Base-by-base conservation (phyloP, 2,797 vertebrate species). In the Micromesistius poutassou region DNA sequence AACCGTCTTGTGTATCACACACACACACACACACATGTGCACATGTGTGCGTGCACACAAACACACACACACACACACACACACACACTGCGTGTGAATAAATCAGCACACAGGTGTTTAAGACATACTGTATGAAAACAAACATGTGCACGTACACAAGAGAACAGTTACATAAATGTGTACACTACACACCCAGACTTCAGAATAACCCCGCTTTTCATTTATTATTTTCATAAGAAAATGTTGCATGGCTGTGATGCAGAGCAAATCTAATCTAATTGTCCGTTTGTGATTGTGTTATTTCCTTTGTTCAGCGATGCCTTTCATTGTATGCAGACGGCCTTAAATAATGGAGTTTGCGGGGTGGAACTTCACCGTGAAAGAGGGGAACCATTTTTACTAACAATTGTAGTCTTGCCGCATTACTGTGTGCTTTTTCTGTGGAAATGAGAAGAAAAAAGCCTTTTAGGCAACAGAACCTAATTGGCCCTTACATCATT, bases 251-350 rank as follows among this genome's bases (percentile, higher is more conserved):
- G 84, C 38, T 79, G 75, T 82, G 77, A 77, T 76, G 78, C 79
- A 25, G 55, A 31, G 68, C 68, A 78, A 66, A 79, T 71, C 79
- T 84, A 81, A 89, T 87, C 77, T 85, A 82, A 87, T 88, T 88
- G 77, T 78, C 76, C 81, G 76, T 81, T 85, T 88, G 75, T 87
- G 74, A 83, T 85, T 87, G 74, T 10, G 46, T 83, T 85, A 50
- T 28, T 77, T 62, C 75, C 50, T 83, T 86, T 84, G 78, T 88
- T 84, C 78, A 78, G 79, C 31, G 62, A 70, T 82, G 75, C 79
- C 55, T 76, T 84, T 82, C 81, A 73, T 66, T 80, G 68, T 81
- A 8, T 74, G 68, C 28, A 42, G 35, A 71, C 46, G 77, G 79
- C 83, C 82, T 81, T 82, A 73, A 70, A 38, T 82, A 76, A 76